A percentile compares a stretch with the other conserved stretches of the same genome.
These are phyloP conservation scores for Apis cerana DNA, from an alignment of 1,140 invertebrate species.

Conservation along the genomic window DNA sequence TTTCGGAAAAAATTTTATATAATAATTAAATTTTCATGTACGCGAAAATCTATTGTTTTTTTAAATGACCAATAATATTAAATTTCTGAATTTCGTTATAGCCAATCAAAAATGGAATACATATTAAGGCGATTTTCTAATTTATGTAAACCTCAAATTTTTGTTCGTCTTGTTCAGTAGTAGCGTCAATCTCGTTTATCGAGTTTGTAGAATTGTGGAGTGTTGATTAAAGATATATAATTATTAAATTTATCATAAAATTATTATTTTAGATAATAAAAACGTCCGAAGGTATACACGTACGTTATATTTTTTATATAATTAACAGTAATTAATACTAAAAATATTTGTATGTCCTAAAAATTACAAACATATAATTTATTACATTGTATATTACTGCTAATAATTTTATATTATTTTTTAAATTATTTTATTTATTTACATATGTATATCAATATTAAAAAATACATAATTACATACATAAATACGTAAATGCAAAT, in stretches of 20 bases:
- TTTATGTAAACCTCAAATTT: constrained; percentile 18
- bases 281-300: constrained; percentile 33
- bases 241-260: constrained; percentile 36
- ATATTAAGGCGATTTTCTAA: constrained; percentile 36
- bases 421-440: not conserved
- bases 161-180: constrained; percentile 17
- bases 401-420: constrained; percentile 18
- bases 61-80: not conserved
- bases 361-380: not conserved
- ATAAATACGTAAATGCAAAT: not conserved
- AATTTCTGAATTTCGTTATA: not conserved
- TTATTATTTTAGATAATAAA: constrained; percentile 17
- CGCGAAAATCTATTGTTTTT: not conserved
- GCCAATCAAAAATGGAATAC: constrained; percentile 8
- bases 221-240: constrained; percentile 14
- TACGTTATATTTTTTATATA: constrained; percentile 29
- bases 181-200: constrained; percentile 42
- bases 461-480: too few species aligned
- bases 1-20: not conserved
- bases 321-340: constrained; percentile 13
- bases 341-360: not conserved
- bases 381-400: constrained; percentile 14
- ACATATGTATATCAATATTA: too few species aligned
- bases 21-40: not conserved
- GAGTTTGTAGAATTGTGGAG: constrained; percentile 14